Conservation (phyloP, 2,113 vertebrate genomes). For the Rhodinocichla rosea region DNA sequence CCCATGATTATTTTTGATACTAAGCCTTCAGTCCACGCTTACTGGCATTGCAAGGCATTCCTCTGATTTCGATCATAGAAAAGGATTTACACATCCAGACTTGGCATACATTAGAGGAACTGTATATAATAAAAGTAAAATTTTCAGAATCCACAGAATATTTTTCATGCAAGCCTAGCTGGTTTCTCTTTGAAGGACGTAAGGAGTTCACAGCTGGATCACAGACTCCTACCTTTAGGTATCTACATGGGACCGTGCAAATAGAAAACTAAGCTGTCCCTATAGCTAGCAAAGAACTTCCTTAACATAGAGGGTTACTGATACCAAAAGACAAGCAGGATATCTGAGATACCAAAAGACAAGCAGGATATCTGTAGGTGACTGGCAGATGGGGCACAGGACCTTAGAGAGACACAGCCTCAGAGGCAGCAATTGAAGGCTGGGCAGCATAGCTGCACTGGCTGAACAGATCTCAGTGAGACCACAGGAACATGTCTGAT, state of each 20-base stretch:
- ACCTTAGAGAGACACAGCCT: not conserved
- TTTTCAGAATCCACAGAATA: not conserved
- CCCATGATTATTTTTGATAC: not conserved
- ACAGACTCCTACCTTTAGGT: not conserved
- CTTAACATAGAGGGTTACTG: not conserved
- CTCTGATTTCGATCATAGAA: not conserved
- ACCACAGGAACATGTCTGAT: not conserved
- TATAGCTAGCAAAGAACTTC: not conserved
- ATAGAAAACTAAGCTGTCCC: not conserved
- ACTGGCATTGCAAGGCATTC: not conserved
- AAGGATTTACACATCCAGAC: not conserved
- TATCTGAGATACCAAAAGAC: not conserved
- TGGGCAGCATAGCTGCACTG: not conserved
- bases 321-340: not conserved
- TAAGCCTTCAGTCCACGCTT: not conserved
- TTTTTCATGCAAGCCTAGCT: not conserved
- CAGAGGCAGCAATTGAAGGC: not conserved
- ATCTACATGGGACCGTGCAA: not conserved
- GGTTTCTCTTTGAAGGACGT: not conserved
- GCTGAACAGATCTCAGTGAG: not conserved
- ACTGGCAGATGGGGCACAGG: not conserved
- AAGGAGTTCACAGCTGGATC: not conserved
- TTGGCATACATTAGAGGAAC: not conserved
- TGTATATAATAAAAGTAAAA: rapidly evolving
- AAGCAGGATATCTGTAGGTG: not conserved